Conservation (phyloP, 2,113 vertebrate species). For the Dendropsophus ebraccatus region DNA sequence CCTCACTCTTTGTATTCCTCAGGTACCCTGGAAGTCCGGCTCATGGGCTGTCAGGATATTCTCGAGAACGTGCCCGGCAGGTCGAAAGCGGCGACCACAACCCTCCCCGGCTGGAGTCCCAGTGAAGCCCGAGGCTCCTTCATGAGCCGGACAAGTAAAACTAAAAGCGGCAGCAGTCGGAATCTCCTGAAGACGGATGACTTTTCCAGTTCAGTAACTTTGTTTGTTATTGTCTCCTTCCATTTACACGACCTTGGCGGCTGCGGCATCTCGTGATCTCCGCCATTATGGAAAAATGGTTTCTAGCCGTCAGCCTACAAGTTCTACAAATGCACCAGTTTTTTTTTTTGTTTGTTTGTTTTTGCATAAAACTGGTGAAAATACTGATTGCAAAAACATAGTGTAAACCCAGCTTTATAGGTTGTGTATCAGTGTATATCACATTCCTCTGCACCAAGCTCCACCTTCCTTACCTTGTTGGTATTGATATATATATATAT, state of each 20-base stretch:
- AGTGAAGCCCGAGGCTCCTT: constrained; percentile 94
- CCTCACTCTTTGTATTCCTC: constrained; percentile 23
- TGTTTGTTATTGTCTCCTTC: constrained; percentile 28
- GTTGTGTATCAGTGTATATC: too few relatives aligned
- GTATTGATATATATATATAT: too few relatives aligned
- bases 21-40: constrained; percentile 97
- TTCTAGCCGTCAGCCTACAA: background rate
- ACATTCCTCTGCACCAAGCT: too few relatives aligned
- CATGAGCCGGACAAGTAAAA: constrained; percentile 93
- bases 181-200: constrained; percentile 94
- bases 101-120: constrained; percentile 94
- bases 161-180: constrained; percentile 86
- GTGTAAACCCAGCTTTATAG: too few relatives aligned
- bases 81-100: constrained; percentile 88
- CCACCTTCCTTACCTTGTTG: too few relatives aligned
- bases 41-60: constrained; percentile 99
- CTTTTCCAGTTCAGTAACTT: constrained; percentile 89
- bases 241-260: constrained; percentile 9
- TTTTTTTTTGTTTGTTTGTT: too few relatives aligned
- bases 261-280: background rate
- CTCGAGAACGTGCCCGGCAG: constrained; percentile 95
- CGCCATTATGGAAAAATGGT: constrained; percentile 31
- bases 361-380: too few relatives aligned
- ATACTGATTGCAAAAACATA: too few relatives aligned
- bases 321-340: too few relatives aligned